Evolutionary conservation across 2,797 vertebrate genomes (phyloP), one percentile per base, ranked within the genome.

Genomic region (Dipus sagitta): DNA sequence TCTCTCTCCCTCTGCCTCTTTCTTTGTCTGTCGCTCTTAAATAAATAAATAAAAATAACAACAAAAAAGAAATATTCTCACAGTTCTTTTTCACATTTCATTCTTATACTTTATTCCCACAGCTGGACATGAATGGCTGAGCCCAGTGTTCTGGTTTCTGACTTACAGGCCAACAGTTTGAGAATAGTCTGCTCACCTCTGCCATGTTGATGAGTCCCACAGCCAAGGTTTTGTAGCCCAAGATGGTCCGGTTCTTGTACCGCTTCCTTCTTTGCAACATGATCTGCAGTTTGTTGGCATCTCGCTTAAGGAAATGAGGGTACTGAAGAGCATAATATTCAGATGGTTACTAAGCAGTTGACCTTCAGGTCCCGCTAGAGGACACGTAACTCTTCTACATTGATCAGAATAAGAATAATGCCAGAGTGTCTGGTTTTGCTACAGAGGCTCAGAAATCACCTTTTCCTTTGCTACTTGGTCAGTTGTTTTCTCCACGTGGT

Each of bases 131-230:
- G 26, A 67, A n/a, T 12, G 28, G 58, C 80, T 26, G 47, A 54
- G 24, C 52, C 26, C 2, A 15, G 34, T 2, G 8, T 14, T 67
- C 24, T 2, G 3, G 32, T 54, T 47, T 70, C 18, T 1, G 42
- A 42, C 11, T 15, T n/a, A 30, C n/a, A 68, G 76, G 68, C 24
- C 18, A 32, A 28, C 34, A 74, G 65, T 67, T 30, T 13, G 52
- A 47, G 76, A 34, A 6, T 1, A 15, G 12, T n/a, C 65, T 15
- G 8, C 71, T 97, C 23, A 99, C 99, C 99, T 99, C 99, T 0
- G 99, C 99, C 99, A 99, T 99, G 98, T 99, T 99, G 98, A 99
- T 99, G 93, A 99, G 98, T 2, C 99, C 99, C 92, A 99, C 97
- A 0, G 99, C 99, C 91, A 99, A 97, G 0, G 99, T 99, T 97